A percentile compares a stretch with the other conserved stretches of the same genome.
Evolutionary conservation across 2,888 invertebrate genomes (phyloP).

Genomic region (Yponomeuta malinellus): DNA sequence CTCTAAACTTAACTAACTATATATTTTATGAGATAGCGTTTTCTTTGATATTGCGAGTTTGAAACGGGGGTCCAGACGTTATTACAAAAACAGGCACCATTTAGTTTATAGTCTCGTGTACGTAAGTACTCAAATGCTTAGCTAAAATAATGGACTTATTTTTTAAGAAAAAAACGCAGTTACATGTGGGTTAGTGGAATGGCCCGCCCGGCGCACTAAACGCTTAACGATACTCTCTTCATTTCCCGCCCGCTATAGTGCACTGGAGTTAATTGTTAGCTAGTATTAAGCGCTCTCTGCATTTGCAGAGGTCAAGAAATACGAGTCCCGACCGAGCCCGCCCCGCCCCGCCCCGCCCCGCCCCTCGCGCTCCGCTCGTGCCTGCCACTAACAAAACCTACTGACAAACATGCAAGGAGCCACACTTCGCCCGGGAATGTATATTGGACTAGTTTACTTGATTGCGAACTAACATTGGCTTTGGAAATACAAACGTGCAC

Average conservation of each 20-base stretch:
- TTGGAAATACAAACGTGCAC: background rate
- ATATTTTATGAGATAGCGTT: background rate
- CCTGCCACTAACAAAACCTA: background rate
- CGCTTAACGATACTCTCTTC: conserved; percentile 6
- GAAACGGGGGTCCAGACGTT: background rate
- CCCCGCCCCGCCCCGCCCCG: background rate
- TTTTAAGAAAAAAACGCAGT: background rate
- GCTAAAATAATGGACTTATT: background rate
- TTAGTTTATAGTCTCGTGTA: background rate
- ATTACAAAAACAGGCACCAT: background rate
- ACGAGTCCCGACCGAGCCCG: background rate
- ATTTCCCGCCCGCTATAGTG: conserved; percentile 5
- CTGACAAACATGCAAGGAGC: background rate
- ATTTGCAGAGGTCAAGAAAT: background rate
- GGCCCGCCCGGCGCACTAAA: background rate
- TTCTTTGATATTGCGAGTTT: background rate
- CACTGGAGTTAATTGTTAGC: conserved; percentile 6
- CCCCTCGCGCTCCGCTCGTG: background rate
- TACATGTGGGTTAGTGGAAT: background rate
- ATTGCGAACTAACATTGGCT: conserved; percentile 3
- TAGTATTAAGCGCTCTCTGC: conserved; percentile 4
- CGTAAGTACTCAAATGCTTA: background rate
- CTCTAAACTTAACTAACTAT: background rate
- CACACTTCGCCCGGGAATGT: background rate
- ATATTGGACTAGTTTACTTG: conserved; percentile 1